Evolutionary conservation across 2,113 vertebrate species (phyloP), one percentile per base, ranked within the genome.

Genomic region (Tetrax tetrax): DNA sequence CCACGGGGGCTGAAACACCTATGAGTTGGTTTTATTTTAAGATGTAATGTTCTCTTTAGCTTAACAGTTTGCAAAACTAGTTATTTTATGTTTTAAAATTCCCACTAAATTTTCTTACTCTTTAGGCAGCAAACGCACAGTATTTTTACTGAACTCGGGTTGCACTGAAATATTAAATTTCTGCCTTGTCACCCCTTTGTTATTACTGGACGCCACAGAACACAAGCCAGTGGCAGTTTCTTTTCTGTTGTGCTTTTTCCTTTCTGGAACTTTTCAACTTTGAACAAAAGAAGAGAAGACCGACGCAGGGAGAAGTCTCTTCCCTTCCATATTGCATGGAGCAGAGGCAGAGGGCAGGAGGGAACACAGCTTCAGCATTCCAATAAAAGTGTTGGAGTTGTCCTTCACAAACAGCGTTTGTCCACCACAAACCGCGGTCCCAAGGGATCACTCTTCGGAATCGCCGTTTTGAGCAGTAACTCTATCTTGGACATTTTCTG

Each of bases 291-390:
- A 47, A 51, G 7, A 45, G 10, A n/a, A 59, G 31, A 18, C 10
- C 8, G 9, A 48, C 0, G 24, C 0, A 22, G n/a, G 41, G 38
- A 53, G 17, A 54, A 63, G 25, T 10, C 43, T 27, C 45, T 41
- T 8, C 37, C 41, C 54, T 64, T 48, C 29, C 54, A 10, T 2
- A 31, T 10, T 12, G 7, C 23, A 69, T 4, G 24, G n/a, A 72
- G 59, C 54, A 64, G 57, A 72, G 37, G 18, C 7, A 66, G 51
- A 90, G 18, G 21, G 45, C 61, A 79, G 57, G 85, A 59, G 75
- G 61, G 65, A 82, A 54, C 3, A 48, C 5, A 81, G 28, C 38
- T 74, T 69, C 59, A 43, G 1, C 37, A 60, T 19, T 77, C 14
- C 28, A 57, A 48, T 16, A 54, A 35, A 15, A 54, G 41, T 7